Base-by-base conservation (phyloP, 1,140 invertebrate species). In the Lasaia peninsularis region DNA sequence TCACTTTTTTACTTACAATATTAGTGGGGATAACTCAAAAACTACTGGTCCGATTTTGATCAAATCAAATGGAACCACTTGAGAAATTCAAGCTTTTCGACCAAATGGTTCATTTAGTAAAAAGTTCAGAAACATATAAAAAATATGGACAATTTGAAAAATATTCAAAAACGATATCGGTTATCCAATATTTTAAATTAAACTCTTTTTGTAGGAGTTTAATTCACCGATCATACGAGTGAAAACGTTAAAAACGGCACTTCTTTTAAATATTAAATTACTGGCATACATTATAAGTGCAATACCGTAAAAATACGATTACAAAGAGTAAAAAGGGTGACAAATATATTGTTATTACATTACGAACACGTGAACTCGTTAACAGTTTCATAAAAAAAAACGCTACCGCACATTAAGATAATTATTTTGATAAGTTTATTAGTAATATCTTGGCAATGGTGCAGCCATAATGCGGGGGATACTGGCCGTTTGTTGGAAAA, bases 281-380 rank as follows among this genome's bases (percentile, higher is more conserved):
- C 35, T 35, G 14, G 33, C 35, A 8, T n/a, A 11, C 31, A 32
- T 6, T 28, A 37, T 33, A 55, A 44, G 8, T 24, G 21, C 21
- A 44, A 55, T 14, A 24, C 21, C 35, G 21, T 44, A 28, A 14
- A 55, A 55, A 51, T 35, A 58, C 52, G 55, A 35, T 16, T 21
- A 14, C 34, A 8, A 34, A 24, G 6, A 12, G 18, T 12, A 16
- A 2, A 28, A 44, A 40, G 40, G 34, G 33, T 24, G 12, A 18
- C 40, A 40, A 28, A 55, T 55, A 55, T 55, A 55, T 55, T 40
- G 53, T 55, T 54, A 54, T 37, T 40, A 44, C 53, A 40, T 21
- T 55, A 55, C 40, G 53, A 55, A 40, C 34, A 55, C 53, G 37
- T 12, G 40, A 24, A 24, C 34, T 55, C 34, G 53, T 55, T 55